Evolutionary conservation across 2,888 invertebrate species (phyloP).

Genomic region (Cinara cedri): DNA sequence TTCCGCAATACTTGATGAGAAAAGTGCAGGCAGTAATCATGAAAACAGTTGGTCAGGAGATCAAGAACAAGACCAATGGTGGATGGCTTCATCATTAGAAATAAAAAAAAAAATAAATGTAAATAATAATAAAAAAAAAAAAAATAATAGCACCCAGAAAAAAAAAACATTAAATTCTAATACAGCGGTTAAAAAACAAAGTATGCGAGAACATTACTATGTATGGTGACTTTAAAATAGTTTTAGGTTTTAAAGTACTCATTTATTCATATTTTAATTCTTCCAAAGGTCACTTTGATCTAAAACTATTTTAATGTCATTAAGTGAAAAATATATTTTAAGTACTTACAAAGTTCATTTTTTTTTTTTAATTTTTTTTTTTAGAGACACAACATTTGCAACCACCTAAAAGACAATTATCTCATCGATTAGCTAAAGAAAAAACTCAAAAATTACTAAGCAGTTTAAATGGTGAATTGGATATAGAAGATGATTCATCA

Average conservation of each 20-base stretch:
- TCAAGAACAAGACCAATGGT: constrained; percentile 17
- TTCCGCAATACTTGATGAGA: background rate
- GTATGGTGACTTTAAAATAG: no score
- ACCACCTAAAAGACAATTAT: constrained; percentile 69
- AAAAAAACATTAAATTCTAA: background rate
- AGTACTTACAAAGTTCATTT: no score
- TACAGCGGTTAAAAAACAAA: constrained; percentile 30
- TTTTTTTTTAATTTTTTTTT: constrained; percentile 1
- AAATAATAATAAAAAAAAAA: constrained; percentile 34
- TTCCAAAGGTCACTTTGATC: no score
- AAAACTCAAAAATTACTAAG: constrained; percentile 63
- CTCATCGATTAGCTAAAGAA: constrained; percentile 73
- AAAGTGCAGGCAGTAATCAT: constrained; percentile 10
- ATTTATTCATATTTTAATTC: no score
- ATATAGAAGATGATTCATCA: constrained; percentile 66
- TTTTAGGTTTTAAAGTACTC: no score
- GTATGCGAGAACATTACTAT: background rate
- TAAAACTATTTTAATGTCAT: no score
- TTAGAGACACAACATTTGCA: constrained; percentile 17
- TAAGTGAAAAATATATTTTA: no score
- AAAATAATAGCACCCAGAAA: background rate
- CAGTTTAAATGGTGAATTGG: constrained; percentile 64
- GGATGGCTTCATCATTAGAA: background rate
- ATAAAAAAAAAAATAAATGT: constrained; percentile 23
- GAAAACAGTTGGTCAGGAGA: constrained; percentile 15